These are phyloP conservation scores for Geophilus truncorum DNA, from an alignment of 2,888 invertebrate species.

Conservation along the genomic window DNA sequence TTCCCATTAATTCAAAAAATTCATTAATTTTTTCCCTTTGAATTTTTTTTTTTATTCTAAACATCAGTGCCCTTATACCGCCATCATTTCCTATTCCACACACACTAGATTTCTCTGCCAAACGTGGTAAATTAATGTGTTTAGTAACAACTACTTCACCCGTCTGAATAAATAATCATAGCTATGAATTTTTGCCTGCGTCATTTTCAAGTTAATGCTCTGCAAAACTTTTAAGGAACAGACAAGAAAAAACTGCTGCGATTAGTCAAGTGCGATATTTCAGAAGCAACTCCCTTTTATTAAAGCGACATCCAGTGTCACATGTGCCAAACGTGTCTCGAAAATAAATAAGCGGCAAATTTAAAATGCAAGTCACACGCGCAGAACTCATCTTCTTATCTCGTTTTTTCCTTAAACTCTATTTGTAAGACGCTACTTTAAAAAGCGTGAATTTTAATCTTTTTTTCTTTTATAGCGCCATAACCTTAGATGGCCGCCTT, in stretches of 20 bases:
- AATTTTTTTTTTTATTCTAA: not conserved
- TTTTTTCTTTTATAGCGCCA: too few relatives aligned
- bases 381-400: not conserved
- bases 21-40: too few relatives aligned
- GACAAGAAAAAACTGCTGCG: not conserved
- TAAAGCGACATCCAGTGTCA: not conserved
- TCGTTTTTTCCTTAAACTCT: not conserved
- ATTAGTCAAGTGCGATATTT: not conserved
- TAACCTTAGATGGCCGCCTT: too few relatives aligned
- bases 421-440: too few relatives aligned
- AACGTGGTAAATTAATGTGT: not conserved
- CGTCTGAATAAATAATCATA: not conserved
- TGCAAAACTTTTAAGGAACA: not conserved
- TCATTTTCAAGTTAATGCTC: not conserved
- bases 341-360: not conserved
- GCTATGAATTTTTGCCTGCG: not conserved
- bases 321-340: not conserved
- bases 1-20: too few relatives aligned
- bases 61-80: not conserved
- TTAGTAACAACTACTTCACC: not conserved
- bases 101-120: not conserved
- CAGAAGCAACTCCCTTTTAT: not conserved
- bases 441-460: too few relatives aligned
- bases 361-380: not conserved
- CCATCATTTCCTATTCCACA: not conserved